Percentiles rank a stretch among this genome's conserved stretches.
phyloP scores from a whole-genome alignment of 2,888 invertebrate genomes.

The Himalopsyche japonica region DNA sequence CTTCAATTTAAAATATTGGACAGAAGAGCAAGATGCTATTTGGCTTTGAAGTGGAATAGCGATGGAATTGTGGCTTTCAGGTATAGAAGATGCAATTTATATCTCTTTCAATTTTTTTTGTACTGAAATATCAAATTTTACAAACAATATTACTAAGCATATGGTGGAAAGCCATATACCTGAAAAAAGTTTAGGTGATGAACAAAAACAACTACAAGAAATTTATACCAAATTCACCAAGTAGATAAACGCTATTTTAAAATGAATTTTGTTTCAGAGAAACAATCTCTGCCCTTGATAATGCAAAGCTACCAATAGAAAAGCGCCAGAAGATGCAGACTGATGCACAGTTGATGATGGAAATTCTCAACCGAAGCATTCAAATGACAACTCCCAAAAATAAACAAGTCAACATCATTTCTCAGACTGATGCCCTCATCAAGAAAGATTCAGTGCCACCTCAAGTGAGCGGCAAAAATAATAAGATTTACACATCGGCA shows the following conservation, averaged over 20 bases:
- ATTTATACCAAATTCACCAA: background rate
- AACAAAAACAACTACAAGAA: background rate
- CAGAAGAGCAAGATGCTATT: constrained; percentile 71
- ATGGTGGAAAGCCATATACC: background rate
- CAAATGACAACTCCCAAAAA: constrained; percentile 50
- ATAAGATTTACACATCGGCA: constrained; percentile 57
- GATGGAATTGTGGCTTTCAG: constrained; percentile 68
- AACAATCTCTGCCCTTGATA: constrained; percentile 69
- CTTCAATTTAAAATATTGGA: constrained; percentile 76
- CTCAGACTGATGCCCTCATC: background rate
- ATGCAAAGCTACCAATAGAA: constrained; percentile 65
- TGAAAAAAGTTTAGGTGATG: background rate
- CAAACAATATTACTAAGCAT: background rate
- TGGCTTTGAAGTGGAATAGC: constrained; percentile 68
- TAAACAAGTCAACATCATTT: constrained; percentile 34
- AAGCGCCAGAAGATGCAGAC: constrained; percentile 65
- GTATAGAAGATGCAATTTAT: constrained; percentile 37
- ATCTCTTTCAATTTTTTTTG: too few relatives aligned
- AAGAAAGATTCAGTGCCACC: constrained; percentile 29
- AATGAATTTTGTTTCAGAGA: constrained; percentile 51
- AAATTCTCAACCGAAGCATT: constrained; percentile 66
- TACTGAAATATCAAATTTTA: background rate
- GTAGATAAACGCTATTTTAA: background rate
- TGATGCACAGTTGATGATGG: constrained; percentile 73
- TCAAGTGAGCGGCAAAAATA: constrained; percentile 44